These are phyloP conservation scores for Megaustenia siamemsis DNA, from an alignment of 2,888 invertebrate genomes.

Conservation along the genomic window DNA sequence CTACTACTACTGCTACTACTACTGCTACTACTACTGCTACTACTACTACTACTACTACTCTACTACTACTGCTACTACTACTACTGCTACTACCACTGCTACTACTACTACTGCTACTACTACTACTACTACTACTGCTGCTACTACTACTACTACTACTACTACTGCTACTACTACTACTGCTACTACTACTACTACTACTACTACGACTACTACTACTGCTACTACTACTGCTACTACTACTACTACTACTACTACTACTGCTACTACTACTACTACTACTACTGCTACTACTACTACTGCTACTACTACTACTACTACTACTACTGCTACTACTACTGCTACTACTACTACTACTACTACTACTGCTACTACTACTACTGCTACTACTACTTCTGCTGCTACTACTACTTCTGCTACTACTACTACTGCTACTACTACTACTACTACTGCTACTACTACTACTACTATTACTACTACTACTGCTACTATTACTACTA, in stretches of 20 bases:
- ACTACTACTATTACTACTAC: too few species aligned
- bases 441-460: too few species aligned
- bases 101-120: not conserved
- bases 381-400: too few species aligned
- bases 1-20: too few species aligned
- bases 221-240: too few species aligned
- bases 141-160: constrained; percentile 33
- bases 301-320: constrained; percentile 13
- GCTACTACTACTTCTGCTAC: not conserved
- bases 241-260: not conserved
- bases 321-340: constrained; percentile 37
- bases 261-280: constrained; percentile 10
- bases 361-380: constrained; percentile 13
- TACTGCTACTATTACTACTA: not conserved
- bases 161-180: constrained; percentile 20
- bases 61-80: too few species aligned
- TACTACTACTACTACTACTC: too few species aligned
- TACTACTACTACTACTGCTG: constrained; percentile 35
- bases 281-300: constrained; percentile 9
- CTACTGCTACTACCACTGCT: not conserved
- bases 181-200: not conserved
- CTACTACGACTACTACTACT: not conserved
- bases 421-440: too few species aligned
- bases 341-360: constrained; percentile 26
- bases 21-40: not conserved